A percentile compares a stretch with the other conserved stretches of the same genome.
These are phyloP conservation scores for Ectropis crepuscularia DNA, from an alignment of 2,888 invertebrate species.

Conservation along the genomic window DNA sequence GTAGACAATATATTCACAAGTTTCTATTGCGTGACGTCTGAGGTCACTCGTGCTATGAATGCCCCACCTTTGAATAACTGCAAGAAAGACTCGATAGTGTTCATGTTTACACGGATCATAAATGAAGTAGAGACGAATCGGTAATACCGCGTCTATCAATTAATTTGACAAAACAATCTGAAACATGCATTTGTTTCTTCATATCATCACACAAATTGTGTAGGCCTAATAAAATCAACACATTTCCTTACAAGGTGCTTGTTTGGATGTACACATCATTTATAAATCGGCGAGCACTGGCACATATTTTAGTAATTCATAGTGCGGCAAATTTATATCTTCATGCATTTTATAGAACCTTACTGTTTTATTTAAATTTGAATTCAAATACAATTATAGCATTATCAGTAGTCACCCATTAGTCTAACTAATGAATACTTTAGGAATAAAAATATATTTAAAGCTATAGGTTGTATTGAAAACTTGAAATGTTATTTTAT, in stretches of 20 bases:
- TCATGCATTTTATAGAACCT: slow-evolving; percentile 62
- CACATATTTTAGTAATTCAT: slow-evolving; percentile 38
- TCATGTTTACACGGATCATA: slow-evolving; percentile 23
- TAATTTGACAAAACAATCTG: slow-evolving; percentile 31
- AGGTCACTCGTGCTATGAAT: slow-evolving; percentile 39
- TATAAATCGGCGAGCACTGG: slow-evolving; percentile 38
- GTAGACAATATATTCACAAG: slow-evolving; percentile 41
- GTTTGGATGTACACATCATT: slow-evolving; percentile 36
- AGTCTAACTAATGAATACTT: slow-evolving; percentile 71
- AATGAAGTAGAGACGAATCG: slow-evolving; percentile 18
- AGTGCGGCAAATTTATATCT: slow-evolving; percentile 33
- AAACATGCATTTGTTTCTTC: slow-evolving; percentile 38
- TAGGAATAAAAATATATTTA: slow-evolving; percentile 55
- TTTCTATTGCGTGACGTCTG: slow-evolving; percentile 36
- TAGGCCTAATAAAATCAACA: slow-evolving; percentile 53
- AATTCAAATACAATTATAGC: slow-evolving; percentile 59
- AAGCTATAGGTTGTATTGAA: slow-evolving; percentile 62
- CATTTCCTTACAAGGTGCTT: slow-evolving; percentile 46
- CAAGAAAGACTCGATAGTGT: slow-evolving; percentile 26
- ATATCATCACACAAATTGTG: slow-evolving; percentile 34
- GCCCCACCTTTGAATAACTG: slow-evolving; percentile 38
- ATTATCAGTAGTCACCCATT: slow-evolving; percentile 62
- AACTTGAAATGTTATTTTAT: slow-evolving; percentile 64
- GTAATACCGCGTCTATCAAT: slow-evolving; percentile 14
- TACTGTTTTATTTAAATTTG: slow-evolving; percentile 47